These are phyloP conservation scores for Dicerorhinus sumatrensis DNA, from an alignment of 2,113 vertebrate genomes.

Conservation along the genomic window DNA sequence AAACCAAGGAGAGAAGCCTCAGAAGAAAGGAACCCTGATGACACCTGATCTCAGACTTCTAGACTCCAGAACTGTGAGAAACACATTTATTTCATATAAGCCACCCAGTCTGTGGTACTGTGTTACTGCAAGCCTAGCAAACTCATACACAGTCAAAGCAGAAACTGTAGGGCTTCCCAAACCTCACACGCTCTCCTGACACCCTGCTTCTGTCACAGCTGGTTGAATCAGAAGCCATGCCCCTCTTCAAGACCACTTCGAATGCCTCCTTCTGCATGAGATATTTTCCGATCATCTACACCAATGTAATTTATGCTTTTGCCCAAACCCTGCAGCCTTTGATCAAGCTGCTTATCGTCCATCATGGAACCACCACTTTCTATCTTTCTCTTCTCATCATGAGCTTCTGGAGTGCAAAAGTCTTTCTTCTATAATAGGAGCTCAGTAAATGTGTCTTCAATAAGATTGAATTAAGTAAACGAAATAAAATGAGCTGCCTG, in stretches of 20 bases:
- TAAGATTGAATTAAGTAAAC: background rate
- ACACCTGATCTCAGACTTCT: background rate
- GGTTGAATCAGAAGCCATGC: background rate
- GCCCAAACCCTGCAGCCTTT: background rate
- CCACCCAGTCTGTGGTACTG: background rate
- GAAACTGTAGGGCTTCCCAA: fast-evolving
- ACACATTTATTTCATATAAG: background rate
- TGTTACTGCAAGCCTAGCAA: fast-evolving
- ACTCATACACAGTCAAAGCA: fast-evolving
- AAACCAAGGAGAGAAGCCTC: background rate
- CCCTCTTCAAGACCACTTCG: background rate
- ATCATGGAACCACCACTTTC: background rate
- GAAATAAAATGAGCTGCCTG: background rate
- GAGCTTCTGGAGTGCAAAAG: no score
- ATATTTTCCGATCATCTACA: background rate
- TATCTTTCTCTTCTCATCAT: background rate
- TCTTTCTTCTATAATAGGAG: background rate
- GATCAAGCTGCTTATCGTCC: fast-evolving
- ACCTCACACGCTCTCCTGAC: fast-evolving
- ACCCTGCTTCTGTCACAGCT: no score
- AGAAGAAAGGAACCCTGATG: fast-evolving
- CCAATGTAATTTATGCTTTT: background rate
- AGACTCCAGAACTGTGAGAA: background rate
- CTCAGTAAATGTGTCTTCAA: background rate
- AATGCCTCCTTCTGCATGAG: background rate